A percentile compares a stretch with the other conserved stretches of the same genome.
Conservation (phyloP, 92 coral and sea anemone species). For the Micromussa lordhowensis region DNA sequence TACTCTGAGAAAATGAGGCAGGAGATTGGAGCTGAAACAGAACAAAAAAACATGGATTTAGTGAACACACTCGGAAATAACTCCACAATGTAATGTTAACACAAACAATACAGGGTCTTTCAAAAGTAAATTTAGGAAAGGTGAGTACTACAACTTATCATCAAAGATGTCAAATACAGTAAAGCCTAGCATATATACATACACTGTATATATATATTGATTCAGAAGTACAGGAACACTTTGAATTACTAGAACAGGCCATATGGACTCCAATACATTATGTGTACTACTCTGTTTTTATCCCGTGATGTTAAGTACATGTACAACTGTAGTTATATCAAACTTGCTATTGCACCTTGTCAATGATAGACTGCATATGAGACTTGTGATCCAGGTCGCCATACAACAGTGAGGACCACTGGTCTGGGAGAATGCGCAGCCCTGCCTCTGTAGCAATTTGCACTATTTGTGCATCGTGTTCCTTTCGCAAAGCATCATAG, state of each 20-base stretch:
- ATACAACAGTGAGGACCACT: constrained; percentile 91
- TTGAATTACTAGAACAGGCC: no score
- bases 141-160: no score
- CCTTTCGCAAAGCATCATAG: constrained; percentile 85
- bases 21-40: constrained; percentile 90
- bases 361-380: constrained; percentile 93
- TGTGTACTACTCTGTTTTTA: not conserved
- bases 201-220: no score
- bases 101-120: not conserved
- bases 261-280: no score
- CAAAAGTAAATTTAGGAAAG: not conserved
- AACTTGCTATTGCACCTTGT: constrained; percentile 60
- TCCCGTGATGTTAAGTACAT: not conserved
- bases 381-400: constrained; percentile 91
- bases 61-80: not conserved
- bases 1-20: constrained; percentile 93
- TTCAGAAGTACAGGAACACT: no score
- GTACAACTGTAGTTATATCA: no score
- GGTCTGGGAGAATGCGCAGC: constrained; percentile 89
- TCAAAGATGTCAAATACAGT: no score
- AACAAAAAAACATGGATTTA: not conserved
- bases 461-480: constrained; percentile 93
- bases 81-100: not conserved
- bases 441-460: constrained; percentile 95
- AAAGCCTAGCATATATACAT: no score